Evolutionary conservation across 2,888 invertebrate genomes (phyloP).

Genomic region (Phengaris alcon): DNA sequence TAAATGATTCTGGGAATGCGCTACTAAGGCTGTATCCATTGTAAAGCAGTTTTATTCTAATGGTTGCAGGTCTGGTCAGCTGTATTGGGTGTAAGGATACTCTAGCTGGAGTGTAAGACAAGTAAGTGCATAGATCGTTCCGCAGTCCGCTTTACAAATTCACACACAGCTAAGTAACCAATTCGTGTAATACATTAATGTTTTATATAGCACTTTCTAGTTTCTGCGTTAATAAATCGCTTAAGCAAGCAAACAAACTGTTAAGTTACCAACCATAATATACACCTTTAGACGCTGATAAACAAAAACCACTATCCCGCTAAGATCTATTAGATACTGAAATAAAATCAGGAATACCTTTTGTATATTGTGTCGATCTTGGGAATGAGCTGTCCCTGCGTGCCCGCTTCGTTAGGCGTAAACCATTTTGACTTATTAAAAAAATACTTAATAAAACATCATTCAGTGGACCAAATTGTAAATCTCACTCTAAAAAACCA

Average conservation of each 20-base stretch:
- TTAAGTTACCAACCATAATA: slow-evolving; percentile 29
- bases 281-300: slow-evolving; percentile 17
- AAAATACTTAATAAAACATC: no score
- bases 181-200: slow-evolving; percentile 25
- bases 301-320: slow-evolving; percentile 8
- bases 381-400: no score
- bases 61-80: no score
- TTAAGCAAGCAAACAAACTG: slow-evolving; percentile 24
- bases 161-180: slow-evolving; percentile 27
- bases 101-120: background rate
- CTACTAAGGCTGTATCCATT: no score
- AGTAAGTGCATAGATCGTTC: background rate
- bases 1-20: no score
- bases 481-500: no score
- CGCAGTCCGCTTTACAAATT: slow-evolving; percentile 17
- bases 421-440: no score
- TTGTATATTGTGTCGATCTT: background rate
- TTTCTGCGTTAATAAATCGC: slow-evolving; percentile 28
- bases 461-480: no score
- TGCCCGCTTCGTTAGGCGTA: no score
- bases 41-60: no score
- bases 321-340: background rate
- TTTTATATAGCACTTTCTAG: slow-evolving; percentile 7
- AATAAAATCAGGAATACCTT: background rate
- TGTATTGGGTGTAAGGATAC: no score